phyloP scores from a whole-genome alignment of 1,140 invertebrate species.

The Drosophila sucinea region DNA sequence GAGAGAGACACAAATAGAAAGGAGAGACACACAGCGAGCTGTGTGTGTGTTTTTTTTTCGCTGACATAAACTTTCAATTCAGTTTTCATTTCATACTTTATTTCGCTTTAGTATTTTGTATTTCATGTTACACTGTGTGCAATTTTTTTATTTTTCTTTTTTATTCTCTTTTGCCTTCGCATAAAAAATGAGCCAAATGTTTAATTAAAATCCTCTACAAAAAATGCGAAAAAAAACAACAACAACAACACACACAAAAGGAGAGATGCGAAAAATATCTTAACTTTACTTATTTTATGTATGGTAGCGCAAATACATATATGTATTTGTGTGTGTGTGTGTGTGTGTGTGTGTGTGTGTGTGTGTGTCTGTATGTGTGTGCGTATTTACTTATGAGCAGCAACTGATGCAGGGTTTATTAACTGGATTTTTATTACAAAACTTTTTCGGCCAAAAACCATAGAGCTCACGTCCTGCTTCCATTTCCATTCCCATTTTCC shows the following conservation, averaged over 20 bases:
- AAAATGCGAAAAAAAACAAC: not conserved
- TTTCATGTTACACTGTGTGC: not conserved
- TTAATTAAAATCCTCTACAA: constrained; percentile 51
- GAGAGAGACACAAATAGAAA: not conserved
- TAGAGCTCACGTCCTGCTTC: not conserved
- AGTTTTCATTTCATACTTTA: constrained; percentile 63
- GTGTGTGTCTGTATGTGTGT: constrained; percentile 20
- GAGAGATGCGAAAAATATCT: constrained; percentile 31
- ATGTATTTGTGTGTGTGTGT: constrained; percentile 3
- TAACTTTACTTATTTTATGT: constrained; percentile 46
- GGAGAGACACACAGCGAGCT: not conserved
- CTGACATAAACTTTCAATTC: constrained; percentile 78
- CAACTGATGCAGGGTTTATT: constrained; percentile 54
- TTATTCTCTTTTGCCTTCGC: constrained; percentile 13
- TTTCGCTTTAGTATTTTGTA: constrained; percentile 32
- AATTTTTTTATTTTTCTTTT: not conserved
- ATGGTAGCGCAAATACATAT: constrained; percentile 2
- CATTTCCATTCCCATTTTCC: not conserved
- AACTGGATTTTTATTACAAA: constrained; percentile 67
- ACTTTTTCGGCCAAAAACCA: constrained; percentile 38
- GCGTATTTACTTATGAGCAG: constrained; percentile 21
- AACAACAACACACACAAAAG: not conserved
- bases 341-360: constrained; percentile 16
- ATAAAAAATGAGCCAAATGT: constrained; percentile 33
- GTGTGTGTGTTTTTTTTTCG: constrained; percentile 54